Conservation (phyloP, 2,797 vertebrate species). For the Florisuga fusca region DNA sequence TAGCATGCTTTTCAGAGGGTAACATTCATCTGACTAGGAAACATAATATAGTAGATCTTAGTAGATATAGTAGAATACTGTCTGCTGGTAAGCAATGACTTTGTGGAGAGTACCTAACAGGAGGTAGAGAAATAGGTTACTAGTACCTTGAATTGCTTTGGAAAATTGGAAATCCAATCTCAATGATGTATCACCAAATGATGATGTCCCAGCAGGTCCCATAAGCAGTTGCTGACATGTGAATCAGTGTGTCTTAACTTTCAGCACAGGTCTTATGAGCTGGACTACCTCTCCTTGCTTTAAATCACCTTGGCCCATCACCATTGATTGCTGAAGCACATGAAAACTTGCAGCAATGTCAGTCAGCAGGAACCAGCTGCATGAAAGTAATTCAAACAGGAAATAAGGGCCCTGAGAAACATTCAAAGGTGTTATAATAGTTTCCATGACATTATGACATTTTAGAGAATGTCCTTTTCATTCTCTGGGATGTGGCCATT, state of each 20-base stretch:
- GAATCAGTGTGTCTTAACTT: background rate
- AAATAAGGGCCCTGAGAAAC: background rate
- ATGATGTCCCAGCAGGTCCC: background rate
- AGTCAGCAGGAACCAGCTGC: background rate
- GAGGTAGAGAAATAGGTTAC: background rate
- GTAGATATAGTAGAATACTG: background rate
- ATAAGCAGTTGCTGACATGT: background rate
- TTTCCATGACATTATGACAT: background rate
- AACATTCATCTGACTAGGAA: background rate
- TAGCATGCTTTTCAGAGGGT: background rate
- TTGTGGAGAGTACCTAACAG: background rate
- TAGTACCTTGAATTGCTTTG: background rate
- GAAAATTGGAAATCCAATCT: background rate
- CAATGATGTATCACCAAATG: background rate
- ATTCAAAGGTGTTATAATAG: background rate
- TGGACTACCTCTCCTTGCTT: background rate
- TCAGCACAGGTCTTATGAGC: background rate
- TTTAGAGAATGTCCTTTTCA: background rate
- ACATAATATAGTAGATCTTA: background rate
- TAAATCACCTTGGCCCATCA: background rate
- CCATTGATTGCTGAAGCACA: fast-evolving
- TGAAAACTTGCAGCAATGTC: background rate
- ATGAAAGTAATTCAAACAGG: background rate
- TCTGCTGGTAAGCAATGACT: background rate
- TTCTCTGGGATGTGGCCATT: background rate